These are phyloP conservation scores for Platypus cylindrus DNA, from an alignment of 2,888 invertebrate species.

Conservation along the genomic window DNA sequence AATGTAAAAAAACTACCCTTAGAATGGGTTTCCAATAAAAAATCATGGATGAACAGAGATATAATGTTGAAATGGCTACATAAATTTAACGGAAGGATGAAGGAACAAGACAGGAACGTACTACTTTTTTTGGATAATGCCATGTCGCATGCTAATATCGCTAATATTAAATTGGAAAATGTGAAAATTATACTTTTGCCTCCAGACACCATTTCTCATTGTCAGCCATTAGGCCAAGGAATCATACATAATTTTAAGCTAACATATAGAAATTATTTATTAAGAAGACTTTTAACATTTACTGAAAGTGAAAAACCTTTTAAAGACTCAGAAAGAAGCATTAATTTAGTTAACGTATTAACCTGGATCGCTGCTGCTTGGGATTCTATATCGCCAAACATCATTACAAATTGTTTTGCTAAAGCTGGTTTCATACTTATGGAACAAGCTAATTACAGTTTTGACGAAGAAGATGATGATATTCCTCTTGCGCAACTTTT, in stretches of 20 bases:
- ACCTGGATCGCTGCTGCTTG: neutral
- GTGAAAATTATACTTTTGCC: conserved; percentile 4
- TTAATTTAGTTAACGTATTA: conserved; percentile 1
- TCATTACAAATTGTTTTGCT: conserved; percentile 3
- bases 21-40: too few species aligned
- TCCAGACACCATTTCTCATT: conserved; percentile 2
- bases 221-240: conserved; percentile 2
- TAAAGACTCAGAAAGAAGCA: conserved; percentile 3
- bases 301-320: conserved; percentile 1
- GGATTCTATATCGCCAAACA: conserved; percentile 2
- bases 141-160: conserved; percentile 4
- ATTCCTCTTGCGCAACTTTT: neutral
- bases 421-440: conserved; percentile 4
- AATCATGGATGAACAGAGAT: too few species aligned
- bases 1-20: too few species aligned
- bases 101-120: conserved; percentile 3
- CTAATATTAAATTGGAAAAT: conserved; percentile 4
- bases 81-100: conserved; percentile 5
- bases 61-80: conserved; percentile 2
- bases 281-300: conserved; percentile 4
- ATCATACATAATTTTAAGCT: conserved; percentile 3
- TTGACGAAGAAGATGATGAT: neutral
- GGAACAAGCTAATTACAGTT: neutral
- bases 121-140: conserved; percentile 7
- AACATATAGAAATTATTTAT: neutral